Base-by-base conservation (phyloP, 2,797 vertebrate species). In the Pygocentrus nattereri region DNA sequence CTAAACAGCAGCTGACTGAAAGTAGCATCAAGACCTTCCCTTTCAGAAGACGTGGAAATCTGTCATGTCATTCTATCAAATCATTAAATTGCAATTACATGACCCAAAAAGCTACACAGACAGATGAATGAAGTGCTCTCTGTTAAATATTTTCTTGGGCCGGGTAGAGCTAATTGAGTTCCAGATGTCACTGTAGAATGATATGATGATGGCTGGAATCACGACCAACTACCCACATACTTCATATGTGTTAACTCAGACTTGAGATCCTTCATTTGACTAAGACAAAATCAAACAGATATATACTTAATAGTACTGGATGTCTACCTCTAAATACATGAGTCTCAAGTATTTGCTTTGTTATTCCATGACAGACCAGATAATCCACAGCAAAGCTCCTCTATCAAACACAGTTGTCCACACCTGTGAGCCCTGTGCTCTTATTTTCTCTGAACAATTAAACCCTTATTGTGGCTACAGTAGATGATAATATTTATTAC, bases 381-480 rank as follows among this genome's bases (percentile, higher is more conserved):
- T 74, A 74, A 74, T 74, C 52, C 54, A 74, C 11, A 16, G 72
- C 6, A 74, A 80, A 15, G 38, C 52, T 74, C 34, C 15, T 19
- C 44, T 18, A 34, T 74, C 34, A 41, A 59, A 50, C 72, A 59
- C 8, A 18, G 70, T 23, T 38, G 50, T 23, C 27, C 25, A 31
- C 27, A 72, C 50, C 6, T 52, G 18, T 18, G 50, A 27, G 49
- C 25, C 31, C 27, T 30, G 23, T 34, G 50, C 19, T 34, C 49
- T 56, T 15, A 10, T 38, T 56, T 38, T 13, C 49, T 23, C 16
- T 13, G 4, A 54, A 56, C 50, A 52, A 54, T 52, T 19, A 52
- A 71, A 31, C 27, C 47, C 27, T 70, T 23, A 18, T 44, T 15
- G 7, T n/a, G 47, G 38, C 2, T 23, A n/a, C 12, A 44, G 13